Evolutionary conservation across 2,888 invertebrate species (phyloP).

Genomic region (Cryptosula pallasiana): DNA sequence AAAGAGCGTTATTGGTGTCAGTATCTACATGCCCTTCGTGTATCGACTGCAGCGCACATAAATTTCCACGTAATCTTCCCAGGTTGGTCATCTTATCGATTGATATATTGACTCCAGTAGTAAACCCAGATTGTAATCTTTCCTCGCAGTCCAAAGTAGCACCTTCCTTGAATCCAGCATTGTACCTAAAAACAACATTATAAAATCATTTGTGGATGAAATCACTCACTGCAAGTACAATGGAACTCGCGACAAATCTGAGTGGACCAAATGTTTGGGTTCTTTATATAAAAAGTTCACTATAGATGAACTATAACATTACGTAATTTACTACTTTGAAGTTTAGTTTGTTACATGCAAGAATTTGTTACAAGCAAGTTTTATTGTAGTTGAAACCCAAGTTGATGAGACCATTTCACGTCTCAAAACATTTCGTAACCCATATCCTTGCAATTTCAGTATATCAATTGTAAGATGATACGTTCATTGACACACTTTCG

Average conservation of each 20-base stretch:
- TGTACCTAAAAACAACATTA: not conserved
- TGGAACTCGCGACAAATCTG: not conserved
- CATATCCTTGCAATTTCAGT: no score
- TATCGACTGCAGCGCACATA: not conserved
- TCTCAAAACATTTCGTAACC: no score
- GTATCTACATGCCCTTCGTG: not conserved
- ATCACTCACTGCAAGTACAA: not conserved
- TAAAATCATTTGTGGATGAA: not conserved
- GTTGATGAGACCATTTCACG: no score
- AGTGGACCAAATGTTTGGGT: no score
- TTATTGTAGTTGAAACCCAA: no score
- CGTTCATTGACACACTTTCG: no score
- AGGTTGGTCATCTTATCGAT: not conserved
- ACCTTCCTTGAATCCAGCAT: slow-evolving; percentile 4
- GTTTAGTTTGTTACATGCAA: no score
- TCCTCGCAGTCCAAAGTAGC: not conserved
- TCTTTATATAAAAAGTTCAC: no score
- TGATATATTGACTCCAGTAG: not conserved
- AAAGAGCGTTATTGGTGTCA: not conserved
- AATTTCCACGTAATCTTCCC: not conserved
- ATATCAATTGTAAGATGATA: no score
- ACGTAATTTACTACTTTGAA: no score
- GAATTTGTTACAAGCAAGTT: no score
- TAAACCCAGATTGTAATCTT: slow-evolving; percentile 8
- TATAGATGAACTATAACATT: no score